Conservation (phyloP, 2,888 invertebrate genomes). For the Rhagonycha fulva region DNA sequence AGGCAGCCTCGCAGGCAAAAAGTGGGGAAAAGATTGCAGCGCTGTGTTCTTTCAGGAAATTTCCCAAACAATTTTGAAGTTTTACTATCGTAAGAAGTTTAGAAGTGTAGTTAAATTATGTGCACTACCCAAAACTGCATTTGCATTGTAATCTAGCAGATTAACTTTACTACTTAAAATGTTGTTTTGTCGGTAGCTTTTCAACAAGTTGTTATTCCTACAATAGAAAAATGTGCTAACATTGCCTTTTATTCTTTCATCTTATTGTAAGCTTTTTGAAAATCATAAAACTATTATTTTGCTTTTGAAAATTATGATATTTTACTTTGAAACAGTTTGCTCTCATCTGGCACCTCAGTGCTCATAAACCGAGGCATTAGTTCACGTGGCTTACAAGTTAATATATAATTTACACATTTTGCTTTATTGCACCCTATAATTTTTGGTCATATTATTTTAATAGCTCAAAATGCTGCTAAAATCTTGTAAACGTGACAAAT, state of each 20-base stretch:
- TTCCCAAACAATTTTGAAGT: neutral
- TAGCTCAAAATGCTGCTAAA: neutral
- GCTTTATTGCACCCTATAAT: neutral
- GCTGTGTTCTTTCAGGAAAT: neutral
- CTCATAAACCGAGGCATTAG: neutral
- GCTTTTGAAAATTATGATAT: neutral
- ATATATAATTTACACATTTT: neutral
- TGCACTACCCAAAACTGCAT: neutral
- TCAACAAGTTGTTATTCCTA: neutral
- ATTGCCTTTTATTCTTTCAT: neutral
- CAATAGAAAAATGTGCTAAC: neutral
- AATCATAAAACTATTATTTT: neutral
- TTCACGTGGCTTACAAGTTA: neutral
- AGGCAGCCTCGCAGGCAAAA: no score
- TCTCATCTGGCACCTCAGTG: neutral
- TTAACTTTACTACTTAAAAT: neutral
- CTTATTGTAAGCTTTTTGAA: neutral
- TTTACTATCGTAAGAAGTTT: no score
- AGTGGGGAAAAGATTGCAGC: neutral
- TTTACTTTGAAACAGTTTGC: neutral
- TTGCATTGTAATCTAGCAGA: neutral
- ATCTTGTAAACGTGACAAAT: neutral
- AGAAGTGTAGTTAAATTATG: neutral
- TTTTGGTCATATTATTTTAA: neutral
- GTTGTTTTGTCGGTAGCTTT: neutral